Conservation (phyloP, 2,797 vertebrate genomes). For the Cossypha dichroa region DNA sequence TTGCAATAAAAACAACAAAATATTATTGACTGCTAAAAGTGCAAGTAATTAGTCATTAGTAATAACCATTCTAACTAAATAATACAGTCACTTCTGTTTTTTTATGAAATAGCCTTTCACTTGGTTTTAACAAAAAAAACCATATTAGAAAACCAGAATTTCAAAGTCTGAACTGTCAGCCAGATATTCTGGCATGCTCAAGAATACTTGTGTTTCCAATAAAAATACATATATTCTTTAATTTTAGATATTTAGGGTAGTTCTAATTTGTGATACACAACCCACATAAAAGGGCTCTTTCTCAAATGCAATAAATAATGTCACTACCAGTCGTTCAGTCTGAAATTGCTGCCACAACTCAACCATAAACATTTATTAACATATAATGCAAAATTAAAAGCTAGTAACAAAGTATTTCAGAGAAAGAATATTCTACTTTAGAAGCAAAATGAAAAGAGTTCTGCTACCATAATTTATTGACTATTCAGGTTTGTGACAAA, state of each 20-base stretch:
- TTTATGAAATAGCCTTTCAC: not conserved
- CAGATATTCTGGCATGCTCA: not conserved
- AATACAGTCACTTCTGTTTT: not conserved
- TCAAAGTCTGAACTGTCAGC: not conserved
- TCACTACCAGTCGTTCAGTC: not conserved
- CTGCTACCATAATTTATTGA: not conserved
- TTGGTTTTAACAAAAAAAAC: not conserved
- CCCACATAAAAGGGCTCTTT: not conserved
- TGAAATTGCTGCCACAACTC: not conserved
- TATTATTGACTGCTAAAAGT: not conserved
- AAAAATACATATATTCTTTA: not conserved
- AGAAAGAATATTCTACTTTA: not conserved
- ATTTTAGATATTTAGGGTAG: not conserved
- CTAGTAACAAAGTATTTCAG: constrained; percentile 3
- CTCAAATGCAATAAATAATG: not conserved
- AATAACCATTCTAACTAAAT: not conserved
- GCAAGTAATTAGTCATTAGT: not conserved
- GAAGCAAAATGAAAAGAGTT: not conserved
- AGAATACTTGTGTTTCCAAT: not conserved
- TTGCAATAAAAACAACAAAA: not conserved
- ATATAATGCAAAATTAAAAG: not conserved
- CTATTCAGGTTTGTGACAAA: not conserved
- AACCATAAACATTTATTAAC: not conserved
- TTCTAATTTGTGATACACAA: not conserved
- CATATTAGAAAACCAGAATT: not conserved